Evolutionary conservation across 2,888 invertebrate genomes (phyloP).

Genomic region (Hyppa rectilinea): DNA sequence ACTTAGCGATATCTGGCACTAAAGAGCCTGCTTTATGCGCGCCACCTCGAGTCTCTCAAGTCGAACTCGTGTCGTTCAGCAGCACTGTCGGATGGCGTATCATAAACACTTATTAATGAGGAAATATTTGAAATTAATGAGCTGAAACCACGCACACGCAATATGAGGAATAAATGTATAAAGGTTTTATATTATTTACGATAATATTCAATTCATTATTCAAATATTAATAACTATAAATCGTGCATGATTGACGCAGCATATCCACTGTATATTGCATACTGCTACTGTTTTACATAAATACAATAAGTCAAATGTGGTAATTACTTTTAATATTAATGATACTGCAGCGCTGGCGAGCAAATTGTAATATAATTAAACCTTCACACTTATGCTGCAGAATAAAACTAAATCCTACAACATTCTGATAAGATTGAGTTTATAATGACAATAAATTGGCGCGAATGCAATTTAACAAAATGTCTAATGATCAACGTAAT

Average conservation of each 20-base stretch:
- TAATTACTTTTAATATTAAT: slow-evolving; percentile 60
- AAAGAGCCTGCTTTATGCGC: slow-evolving; percentile 21
- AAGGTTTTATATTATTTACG: slow-evolving; percentile 7
- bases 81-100: neutral
- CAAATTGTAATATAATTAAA: slow-evolving; percentile 39
- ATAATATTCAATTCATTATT: slow-evolving; percentile 1
- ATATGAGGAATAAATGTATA: neutral
- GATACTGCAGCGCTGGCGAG: slow-evolving; percentile 30
- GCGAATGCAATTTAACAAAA: slow-evolving; percentile 21
- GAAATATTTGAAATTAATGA: slow-evolving; percentile 25
- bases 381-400: neutral
- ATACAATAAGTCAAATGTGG: slow-evolving; percentile 47
- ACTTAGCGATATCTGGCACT: slow-evolving; percentile 16
- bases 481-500: slow-evolving; percentile 29
- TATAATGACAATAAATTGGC: slow-evolving; percentile 9
- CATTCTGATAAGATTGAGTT: neutral
- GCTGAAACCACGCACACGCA: slow-evolving; percentile 3
- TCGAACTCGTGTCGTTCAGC: neutral
- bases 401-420: slow-evolving; percentile 2
- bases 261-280: slow-evolving; percentile 6
- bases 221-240: neutral
- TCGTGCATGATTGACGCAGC: slow-evolving; percentile 28
- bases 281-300: slow-evolving; percentile 44
- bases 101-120: slow-evolving; percentile 30
- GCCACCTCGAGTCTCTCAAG: slow-evolving; percentile 17